Base-by-base conservation (phyloP, 2,888 invertebrate species). In the Scaptomyza caliginosa region DNA sequence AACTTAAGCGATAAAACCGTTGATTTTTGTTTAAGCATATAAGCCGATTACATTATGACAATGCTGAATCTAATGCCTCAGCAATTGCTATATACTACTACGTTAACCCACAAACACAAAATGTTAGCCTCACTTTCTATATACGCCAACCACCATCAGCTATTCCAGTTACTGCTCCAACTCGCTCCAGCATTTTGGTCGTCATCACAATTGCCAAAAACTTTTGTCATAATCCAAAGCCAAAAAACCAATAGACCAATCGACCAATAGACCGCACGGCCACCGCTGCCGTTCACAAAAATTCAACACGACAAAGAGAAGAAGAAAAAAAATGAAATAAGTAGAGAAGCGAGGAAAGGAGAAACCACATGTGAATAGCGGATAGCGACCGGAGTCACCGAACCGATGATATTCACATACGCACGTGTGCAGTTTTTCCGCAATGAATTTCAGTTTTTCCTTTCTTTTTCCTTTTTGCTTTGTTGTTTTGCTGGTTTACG, bases 191-290 rank as follows among this genome's bases (percentile, higher is more conserved):
- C 2, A 28, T 52, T 69, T 45, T 30, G 45, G 50, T 55, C 64
- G 64, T 40, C 66, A 59, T 72, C 76, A 52, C 77, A 66, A 59
- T 74, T 56, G 45, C 49, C 56, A 66, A 66, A 66, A 67, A 67
- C 58, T 74, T 74, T 74, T 77, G 74, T 65, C 79, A 81, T 81
- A 81, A 81, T 81, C 81, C 82, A 81, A 81, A 81, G 82, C 79
- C 82, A 85, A 82, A 81, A 85, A 85, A 85, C 85, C 83, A 81
- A 85, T 82, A 81, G 70, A 80, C 81, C 75, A 70, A 73, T 58
- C 60, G 60, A 75, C 76, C 80, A 74, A 70, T 67, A 72, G 67
- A 84, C 78, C 76, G 64, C 59, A 74, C 51, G 55, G 39, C 43
- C 32, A 58, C 45, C 32, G 56, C 52, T 36, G 56, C 57, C 39